Conservation (phyloP, 2,113 vertebrate genomes). For the Microcebus lehilahytsara region DNA sequence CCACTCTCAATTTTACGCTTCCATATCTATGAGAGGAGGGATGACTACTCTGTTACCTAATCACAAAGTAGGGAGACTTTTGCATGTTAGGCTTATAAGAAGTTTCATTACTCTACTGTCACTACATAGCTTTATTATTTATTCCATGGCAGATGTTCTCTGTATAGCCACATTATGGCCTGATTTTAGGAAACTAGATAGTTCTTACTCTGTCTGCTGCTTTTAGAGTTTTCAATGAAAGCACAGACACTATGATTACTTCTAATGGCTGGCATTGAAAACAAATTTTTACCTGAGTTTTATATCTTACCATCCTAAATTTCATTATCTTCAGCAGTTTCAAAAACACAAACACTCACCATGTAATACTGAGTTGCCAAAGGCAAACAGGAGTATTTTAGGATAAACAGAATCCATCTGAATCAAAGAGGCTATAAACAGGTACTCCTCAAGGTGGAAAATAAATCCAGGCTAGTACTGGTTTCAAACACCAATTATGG, state of each 20-base stretch:
- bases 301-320: background rate
- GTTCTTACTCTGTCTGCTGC: background rate
- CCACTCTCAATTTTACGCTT: too few relatives aligned
- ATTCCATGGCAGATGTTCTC: background rate
- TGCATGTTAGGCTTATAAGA: background rate
- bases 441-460: background rate
- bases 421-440: background rate
- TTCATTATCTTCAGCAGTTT: conserved; percentile 11
- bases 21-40: too few relatives aligned
- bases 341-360: background rate
- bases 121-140: background rate
- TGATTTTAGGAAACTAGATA: background rate
- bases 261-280: background rate
- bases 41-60: background rate
- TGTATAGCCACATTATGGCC: too few relatives aligned
- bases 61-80: background rate
- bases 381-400: background rate
- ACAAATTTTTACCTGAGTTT: background rate
- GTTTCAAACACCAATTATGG: background rate
- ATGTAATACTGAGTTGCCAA: background rate
- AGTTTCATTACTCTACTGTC: background rate
- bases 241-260: background rate
- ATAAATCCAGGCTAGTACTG: background rate
- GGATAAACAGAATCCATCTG: background rate
- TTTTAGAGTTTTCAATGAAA: background rate